Evolutionary conservation across 2,888 invertebrate genomes (phyloP), one percentile per base, ranked within the genome.

Genomic region (Endomychus coccineus): DNA sequence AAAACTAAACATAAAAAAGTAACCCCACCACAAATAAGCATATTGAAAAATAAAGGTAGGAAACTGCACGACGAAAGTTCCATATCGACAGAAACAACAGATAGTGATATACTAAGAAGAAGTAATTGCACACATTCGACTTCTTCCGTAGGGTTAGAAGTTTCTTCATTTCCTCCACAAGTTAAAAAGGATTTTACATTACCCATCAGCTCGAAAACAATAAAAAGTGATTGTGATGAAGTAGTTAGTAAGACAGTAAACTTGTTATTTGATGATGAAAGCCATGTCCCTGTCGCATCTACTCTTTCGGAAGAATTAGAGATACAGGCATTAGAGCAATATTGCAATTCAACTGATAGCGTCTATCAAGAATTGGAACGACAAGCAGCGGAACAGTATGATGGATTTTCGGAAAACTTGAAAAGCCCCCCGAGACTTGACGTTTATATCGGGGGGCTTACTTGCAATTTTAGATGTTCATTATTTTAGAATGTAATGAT

Each of bases 331-430:
- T 51, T 77, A 33, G 75, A 75, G 51, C 75, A 77, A 52, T 70
- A 71, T n/a, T 72, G 70, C 4, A 51, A 50, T 16, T 61, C 61
- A 45, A 74, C 71, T 52, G 74, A 75, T 46, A 73, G 71, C 5
- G 74, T 73, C 46, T 74, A 73, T 54, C 69, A 72, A 34, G 78
- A 80, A 44, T 59, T 80, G 38, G 80, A 80, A 51, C 70, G 75
- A 39, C 75, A 79, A 50, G 80, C 80, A 1, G 73, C 74, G 31
- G 80, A 80, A 50, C 79, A 80, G 53, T 80, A 80, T 57, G 72
- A 55, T 12, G 36, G 19, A 29, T 22, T 36, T 49, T 53, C 54
- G 56, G 52, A 58, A 52, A 58, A 56, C 56, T 58, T 44, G 47
- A 48, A 34, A 41, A 37, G 46, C 50, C 52, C 52, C 49, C 50